Conservation (phyloP, 2,113 vertebrate species). For the Nothocercus julius region DNA sequence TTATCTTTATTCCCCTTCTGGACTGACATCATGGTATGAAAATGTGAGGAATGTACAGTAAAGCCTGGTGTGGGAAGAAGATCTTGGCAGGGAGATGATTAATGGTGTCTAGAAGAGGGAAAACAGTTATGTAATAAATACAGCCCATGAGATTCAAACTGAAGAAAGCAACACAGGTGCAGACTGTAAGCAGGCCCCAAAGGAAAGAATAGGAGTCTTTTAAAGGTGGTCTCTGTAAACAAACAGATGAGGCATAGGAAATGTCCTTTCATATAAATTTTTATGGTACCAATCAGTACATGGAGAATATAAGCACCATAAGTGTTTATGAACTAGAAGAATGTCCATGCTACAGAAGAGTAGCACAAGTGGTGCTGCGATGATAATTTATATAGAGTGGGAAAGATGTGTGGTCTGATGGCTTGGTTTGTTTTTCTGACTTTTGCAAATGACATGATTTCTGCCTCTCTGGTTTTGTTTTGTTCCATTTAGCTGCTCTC, state of each 20-base stretch:
- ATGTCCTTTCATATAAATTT: slow-evolving; percentile 15
- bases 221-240: slow-evolving; percentile 48
- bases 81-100: slow-evolving; percentile 57
- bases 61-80: slow-evolving; percentile 62
- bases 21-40: slow-evolving; percentile 47
- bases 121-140: slow-evolving; percentile 69
- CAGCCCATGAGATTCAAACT: slow-evolving; percentile 47
- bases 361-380: background rate
- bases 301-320: background rate
- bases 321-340: slow-evolving; percentile 26
- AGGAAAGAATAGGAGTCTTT: slow-evolving; percentile 33
- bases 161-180: slow-evolving; percentile 62
- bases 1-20: slow-evolving; percentile 66
- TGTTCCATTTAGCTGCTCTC: slow-evolving; percentile 58
- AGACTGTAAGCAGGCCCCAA: slow-evolving; percentile 22
- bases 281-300: background rate
- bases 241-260: slow-evolving; percentile 43
- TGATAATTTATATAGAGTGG: slow-evolving; percentile 25
- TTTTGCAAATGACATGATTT: slow-evolving; percentile 26
- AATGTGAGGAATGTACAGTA: slow-evolving; percentile 69
- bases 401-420: slow-evolving; percentile 59
- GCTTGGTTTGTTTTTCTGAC: slow-evolving; percentile 9
- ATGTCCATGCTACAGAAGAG: slow-evolving; percentile 6
- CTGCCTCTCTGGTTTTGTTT: slow-evolving; percentile 25
- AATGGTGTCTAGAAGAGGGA: slow-evolving; percentile 57